Percentiles rank a stretch among this genome's conserved stretches.
Evolutionary conservation across 2,888 invertebrate species (phyloP).

Genomic region (Tethea ocularis): DNA sequence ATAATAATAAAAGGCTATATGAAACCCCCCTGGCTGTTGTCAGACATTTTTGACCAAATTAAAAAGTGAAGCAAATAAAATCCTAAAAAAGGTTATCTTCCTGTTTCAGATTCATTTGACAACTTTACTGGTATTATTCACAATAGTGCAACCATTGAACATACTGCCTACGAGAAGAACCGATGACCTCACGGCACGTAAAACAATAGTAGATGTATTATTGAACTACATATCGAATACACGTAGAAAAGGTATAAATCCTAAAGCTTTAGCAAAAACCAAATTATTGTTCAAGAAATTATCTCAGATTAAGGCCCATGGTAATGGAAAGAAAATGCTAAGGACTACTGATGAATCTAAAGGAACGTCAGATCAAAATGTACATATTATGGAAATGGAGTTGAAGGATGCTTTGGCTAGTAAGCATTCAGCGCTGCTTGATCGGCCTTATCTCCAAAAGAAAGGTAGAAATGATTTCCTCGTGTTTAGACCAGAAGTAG

Average conservation of each 20-base stretch:
- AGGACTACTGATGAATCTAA: background rate
- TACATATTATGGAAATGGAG: slow-evolving; percentile 46
- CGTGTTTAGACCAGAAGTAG: slow-evolving; percentile 43
- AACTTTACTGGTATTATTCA: background rate
- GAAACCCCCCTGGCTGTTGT: no score
- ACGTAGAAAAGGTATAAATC: background rate
- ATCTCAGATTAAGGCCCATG: background rate
- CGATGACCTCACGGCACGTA: background rate
- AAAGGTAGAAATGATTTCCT: slow-evolving; percentile 60
- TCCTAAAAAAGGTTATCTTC: no score
- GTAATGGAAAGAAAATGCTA: background rate
- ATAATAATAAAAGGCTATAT: no score
- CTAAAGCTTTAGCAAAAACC: background rate
- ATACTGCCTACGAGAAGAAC: background rate
- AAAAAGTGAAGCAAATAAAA: no score
- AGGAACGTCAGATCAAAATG: background rate
- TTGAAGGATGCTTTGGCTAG: slow-evolving; percentile 35
- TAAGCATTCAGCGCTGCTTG: slow-evolving; percentile 45
- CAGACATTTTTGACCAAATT: no score
- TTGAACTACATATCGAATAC: background rate
- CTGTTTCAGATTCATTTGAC: background rate
- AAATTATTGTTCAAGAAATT: background rate
- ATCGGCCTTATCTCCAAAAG: slow-evolving; percentile 52
- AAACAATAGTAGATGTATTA: background rate
- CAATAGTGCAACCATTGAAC: background rate